A percentile compares a stretch with the other conserved stretches of the same genome.
Evolutionary conservation across 2,113 vertebrate genomes (phyloP).

Genomic region (Sturnira hondurensis): DNA sequence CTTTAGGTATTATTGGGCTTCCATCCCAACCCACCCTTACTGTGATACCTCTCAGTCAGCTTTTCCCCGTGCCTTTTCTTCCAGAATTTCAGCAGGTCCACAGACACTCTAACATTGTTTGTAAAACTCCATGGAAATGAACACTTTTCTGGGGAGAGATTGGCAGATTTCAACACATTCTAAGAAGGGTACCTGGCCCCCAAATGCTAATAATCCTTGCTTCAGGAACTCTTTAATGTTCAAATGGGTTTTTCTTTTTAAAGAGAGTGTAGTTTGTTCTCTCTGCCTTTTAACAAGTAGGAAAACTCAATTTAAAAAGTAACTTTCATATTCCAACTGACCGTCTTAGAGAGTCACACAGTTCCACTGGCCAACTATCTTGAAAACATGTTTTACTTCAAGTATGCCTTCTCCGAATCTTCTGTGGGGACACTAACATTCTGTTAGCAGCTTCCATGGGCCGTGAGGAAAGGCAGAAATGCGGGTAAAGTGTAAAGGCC

Average conservation of each 20-base stretch:
- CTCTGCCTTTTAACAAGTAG: neutral
- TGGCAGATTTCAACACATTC: neutral
- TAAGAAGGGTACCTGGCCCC: neutral
- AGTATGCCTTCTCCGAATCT: neutral
- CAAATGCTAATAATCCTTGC: neutral
- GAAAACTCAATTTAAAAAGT: neutral
- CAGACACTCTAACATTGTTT: neutral
- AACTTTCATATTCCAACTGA: neutral
- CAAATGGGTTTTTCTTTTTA: neutral
- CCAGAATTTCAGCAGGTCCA: neutral
- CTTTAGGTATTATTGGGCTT: neutral
- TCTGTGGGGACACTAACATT: neutral
- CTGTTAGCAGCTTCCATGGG: neutral
- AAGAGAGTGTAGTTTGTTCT: neutral
- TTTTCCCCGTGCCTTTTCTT: neutral
- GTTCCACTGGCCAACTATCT: neutral
- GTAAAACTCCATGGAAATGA: neutral
- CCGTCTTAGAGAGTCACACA: neutral
- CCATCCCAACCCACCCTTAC: neutral
- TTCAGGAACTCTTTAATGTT: neutral
- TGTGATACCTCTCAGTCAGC: neutral
- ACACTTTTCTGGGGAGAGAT: neutral
- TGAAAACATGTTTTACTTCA: neutral
- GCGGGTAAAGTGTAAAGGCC: neutral
- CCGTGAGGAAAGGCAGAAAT: neutral